Evolutionary conservation across 2,113 vertebrate species (phyloP).

Genomic region (Axis porcinus): DNA sequence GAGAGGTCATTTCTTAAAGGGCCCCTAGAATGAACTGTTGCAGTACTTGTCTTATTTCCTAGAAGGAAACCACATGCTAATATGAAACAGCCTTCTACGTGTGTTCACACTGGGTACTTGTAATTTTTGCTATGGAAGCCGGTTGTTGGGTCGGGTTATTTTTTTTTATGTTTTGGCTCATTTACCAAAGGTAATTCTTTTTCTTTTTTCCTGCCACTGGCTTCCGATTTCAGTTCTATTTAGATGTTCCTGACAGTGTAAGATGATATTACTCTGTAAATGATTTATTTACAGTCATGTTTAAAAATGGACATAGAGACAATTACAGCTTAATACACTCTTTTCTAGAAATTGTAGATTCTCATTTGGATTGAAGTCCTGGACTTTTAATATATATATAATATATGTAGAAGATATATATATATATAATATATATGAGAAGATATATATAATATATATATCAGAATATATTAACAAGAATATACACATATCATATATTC

Average conservation of each 20-base stretch:
- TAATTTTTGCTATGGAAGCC: not conserved
- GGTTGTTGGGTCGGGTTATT: accelerated
- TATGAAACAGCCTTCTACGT: accelerated
- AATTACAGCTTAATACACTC: accelerated
- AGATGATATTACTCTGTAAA: not conserved
- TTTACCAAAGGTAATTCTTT: not conserved
- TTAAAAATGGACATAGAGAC: not conserved
- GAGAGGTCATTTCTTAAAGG: no score
- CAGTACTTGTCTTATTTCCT: not conserved
- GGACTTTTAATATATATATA: not conserved
- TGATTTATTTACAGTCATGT: not conserved
- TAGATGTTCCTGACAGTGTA: accelerated
- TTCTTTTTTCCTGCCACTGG: not conserved
- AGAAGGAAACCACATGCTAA: accelerated
- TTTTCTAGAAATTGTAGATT: not conserved
- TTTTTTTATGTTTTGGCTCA: not conserved
- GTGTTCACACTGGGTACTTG: accelerated
- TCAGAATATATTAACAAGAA: not conserved
- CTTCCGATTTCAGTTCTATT: not conserved
- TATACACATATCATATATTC: not conserved
- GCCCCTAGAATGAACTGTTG: not conserved
- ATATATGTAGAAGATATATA: not conserved
- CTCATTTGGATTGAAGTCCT: not conserved
- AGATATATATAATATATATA: no score
- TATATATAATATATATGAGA: not conserved